Conservation (phyloP, 2,797 vertebrate species). For the Gymnothorax javanicus region DNA sequence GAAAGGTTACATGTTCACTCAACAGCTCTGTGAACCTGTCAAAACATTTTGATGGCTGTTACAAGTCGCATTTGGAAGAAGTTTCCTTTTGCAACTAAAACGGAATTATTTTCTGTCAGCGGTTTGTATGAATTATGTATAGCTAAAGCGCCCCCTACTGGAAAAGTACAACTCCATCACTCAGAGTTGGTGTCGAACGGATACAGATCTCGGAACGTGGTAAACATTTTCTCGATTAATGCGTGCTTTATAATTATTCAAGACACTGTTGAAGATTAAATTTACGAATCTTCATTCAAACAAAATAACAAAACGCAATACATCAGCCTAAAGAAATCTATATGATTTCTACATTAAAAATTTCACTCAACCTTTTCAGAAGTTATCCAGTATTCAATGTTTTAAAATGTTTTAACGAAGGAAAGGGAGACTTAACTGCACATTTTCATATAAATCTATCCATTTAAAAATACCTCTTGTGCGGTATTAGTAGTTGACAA, state of each 20-base stretch:
- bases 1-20: slow-evolving; percentile 54
- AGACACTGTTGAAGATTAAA: neutral
- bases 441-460: neutral
- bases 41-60: slow-evolving; percentile 66
- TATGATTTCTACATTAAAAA: neutral
- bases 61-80: slow-evolving; percentile 65
- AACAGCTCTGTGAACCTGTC: slow-evolving; percentile 65
- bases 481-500: too few relatives aligned
- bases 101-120: slow-evolving; percentile 47
- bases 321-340: too few relatives aligned
- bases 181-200: neutral
- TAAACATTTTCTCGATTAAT: neutral
- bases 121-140: slow-evolving; percentile 77
- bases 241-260: neutral
- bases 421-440: neutral
- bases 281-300: neutral
- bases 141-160: slow-evolving; percentile 94
- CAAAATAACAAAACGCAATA: neutral
- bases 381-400: neutral
- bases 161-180: slow-evolving; percentile 41
- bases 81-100: slow-evolving; percentile 64
- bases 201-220: neutral
- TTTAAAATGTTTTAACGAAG: neutral
- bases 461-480: neutral
- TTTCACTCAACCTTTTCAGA: neutral